A percentile compares a stretch with the other conserved stretches of the same genome.
Conservation (phyloP, 92 coral and sea anemone species). For the Palythoa grandiflora region DNA sequence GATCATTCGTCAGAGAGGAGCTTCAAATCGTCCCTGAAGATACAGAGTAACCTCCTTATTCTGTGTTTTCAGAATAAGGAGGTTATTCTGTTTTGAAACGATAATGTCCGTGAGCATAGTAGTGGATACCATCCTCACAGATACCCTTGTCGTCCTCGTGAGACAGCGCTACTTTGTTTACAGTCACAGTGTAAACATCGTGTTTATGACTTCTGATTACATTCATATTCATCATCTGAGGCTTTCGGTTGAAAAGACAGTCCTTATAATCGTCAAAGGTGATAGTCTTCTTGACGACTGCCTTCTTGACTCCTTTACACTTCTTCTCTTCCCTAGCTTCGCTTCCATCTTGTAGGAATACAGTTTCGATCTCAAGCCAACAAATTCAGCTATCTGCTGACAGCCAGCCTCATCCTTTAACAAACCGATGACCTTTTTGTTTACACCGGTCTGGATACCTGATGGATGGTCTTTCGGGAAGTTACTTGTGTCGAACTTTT, state of each 20-base stretch:
- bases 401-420: background rate
- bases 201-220: background rate
- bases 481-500: background rate
- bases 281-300: background rate
- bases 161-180: background rate
- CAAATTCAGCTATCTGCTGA: background rate
- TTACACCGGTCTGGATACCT: background rate
- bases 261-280: background rate
- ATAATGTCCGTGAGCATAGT: background rate
- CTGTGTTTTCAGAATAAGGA: too few relatives aligned
- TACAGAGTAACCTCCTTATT: too few relatives aligned
- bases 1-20: too few relatives aligned
- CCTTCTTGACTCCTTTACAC: background rate
- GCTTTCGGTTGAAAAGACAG: background rate
- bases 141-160: background rate
- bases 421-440: background rate
- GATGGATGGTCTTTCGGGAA: background rate
- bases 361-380: background rate
- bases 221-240: background rate
- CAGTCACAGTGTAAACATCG: background rate
- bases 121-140: background rate
- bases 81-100: too few relatives aligned
- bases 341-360: conserved; percentile 5
- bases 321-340: background rate
- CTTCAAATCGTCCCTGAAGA: too few relatives aligned